Evolutionary conservation across 2,113 vertebrate species (phyloP), one percentile per base, ranked within the genome.

Genomic region (Notechis scutatus): DNA sequence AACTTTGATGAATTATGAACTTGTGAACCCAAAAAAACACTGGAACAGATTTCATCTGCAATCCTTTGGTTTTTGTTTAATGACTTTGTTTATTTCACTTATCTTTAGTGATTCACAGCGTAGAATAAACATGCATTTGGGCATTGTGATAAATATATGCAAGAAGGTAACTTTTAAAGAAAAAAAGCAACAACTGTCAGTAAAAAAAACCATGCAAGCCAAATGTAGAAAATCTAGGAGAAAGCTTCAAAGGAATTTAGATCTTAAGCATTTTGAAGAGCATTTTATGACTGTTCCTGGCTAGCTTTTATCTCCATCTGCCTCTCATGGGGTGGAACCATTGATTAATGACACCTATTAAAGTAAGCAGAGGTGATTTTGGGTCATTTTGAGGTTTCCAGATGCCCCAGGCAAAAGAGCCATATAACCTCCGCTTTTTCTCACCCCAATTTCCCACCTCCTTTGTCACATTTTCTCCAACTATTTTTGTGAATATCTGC

Each of bases 71-170:
- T 92, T 81, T 61, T 34, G 61, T 56, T 89, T 57, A 42, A 74
- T 42, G 12, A 20, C 39, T 45, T 23, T 23, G 61, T 96, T 96
- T 95, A 95, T 95, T 94, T 96, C 94, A 94, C 96, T 93, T 95
- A 95, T 96, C 95, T 95, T 93, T 94, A 95, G 95, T 94, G 94
- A 93, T 96, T 95, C 96, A 96, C 96, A 95, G 94, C 95, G 92
- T 93, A 96, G 96, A 96, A 95, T 96, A 95, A 95, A 94, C 94
- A 91, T 87, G 92, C 5, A 85, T 61, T 90, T 52, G 92, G 4
- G 8, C 88, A 94, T 95, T 95, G 47, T 94, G 5, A 1, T 95
- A 96, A 97, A 95, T 92, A 50, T n/a, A 90, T 92, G 42, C 93
- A 96, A 94, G 74, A 95, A 95, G 94, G 94, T 96, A 97, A 92